phyloP scores from a whole-genome alignment of 2,113 vertebrate species.

The Gallinago paraguaiae region DNA sequence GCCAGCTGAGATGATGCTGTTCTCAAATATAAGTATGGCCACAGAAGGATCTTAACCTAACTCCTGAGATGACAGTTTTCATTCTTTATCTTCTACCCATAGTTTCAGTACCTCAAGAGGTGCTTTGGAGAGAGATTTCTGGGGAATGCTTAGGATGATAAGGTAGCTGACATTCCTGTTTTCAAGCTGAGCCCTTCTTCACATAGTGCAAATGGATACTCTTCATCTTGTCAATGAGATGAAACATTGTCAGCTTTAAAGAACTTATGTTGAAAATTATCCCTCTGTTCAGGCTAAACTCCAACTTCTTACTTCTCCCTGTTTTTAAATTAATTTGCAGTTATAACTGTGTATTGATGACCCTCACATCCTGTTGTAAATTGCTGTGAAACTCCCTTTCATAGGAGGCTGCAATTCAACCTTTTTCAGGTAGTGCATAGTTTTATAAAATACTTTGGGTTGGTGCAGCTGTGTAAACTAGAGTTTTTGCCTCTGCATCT shows the following conservation, averaged over 20 bases:
- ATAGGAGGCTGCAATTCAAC: background rate
- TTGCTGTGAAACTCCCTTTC: background rate
- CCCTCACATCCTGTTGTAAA: background rate
- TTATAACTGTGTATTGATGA: background rate
- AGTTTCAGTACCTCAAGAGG: background rate
- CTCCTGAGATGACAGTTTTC: background rate
- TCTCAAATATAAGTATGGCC: background rate
- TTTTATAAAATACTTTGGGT: constrained; percentile 19
- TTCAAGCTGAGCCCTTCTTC: background rate
- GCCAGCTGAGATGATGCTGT: background rate
- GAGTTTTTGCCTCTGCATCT: constrained; percentile 19
- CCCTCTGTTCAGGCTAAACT: background rate
- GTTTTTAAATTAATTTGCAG: background rate
- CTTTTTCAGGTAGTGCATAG: background rate
- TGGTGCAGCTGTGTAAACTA: constrained; percentile 54
- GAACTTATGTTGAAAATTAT: background rate
- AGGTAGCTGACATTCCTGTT: background rate
- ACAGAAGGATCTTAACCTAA: background rate
- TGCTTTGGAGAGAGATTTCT: background rate
- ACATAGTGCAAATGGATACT: background rate
- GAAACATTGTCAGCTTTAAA: background rate
- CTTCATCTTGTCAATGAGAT: background rate
- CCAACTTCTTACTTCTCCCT: background rate
- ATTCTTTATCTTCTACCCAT: background rate
- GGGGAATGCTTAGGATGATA: background rate